Evolutionary conservation across 2,888 invertebrate genomes (phyloP), one percentile per base, ranked within the genome.

Genomic region (Fissipunctia ypsillon): DNA sequence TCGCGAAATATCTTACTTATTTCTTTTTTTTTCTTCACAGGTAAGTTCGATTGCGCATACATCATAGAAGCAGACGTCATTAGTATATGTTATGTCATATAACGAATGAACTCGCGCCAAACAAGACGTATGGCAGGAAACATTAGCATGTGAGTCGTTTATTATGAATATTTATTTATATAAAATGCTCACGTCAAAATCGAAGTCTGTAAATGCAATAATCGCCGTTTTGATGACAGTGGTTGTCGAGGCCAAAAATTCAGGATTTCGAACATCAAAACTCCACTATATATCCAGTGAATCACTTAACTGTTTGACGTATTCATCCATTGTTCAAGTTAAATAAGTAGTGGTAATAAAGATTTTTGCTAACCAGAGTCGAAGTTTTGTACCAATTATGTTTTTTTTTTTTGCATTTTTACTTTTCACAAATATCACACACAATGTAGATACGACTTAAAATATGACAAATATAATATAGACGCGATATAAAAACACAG

Each of bases 71-170:
- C 41, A 43, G 25, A 41, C 63, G 14, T 78, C 88, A 87, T 89
- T 89, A 88, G 81, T 72, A 31, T 75, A 82, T 86, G 76, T 81
- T 82, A 83, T 84, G 77, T 77, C 75, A 79, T 72, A 83, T 76
- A 52, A 19, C 65, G 52, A 77, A 64, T 28, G 45, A 81, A 71
- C 4, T 9, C 59, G 43, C 75, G 76, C 83, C 86, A 83, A 86
- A 78, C 80, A 78, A 84, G 88, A 91, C 88, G 76, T 87, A 90
- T 88, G 81, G 70, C 79, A 80, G 88, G 89, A 89, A 88, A 84
- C 81, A 87, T 84, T 88, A 87, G 66, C 45, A 28, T n/a, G 71
- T 81, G 25, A 81, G 80, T 76, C 77, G 3, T 81, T 54, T 69
- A 45, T 73, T 69, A 72, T 43, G 41, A 31, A n/a, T 66, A 67